A percentile compares a stretch with the other conserved stretches of the same genome.
Conservation (phyloP, 1,140 invertebrate species). For the Drosophila arawakana region DNA sequence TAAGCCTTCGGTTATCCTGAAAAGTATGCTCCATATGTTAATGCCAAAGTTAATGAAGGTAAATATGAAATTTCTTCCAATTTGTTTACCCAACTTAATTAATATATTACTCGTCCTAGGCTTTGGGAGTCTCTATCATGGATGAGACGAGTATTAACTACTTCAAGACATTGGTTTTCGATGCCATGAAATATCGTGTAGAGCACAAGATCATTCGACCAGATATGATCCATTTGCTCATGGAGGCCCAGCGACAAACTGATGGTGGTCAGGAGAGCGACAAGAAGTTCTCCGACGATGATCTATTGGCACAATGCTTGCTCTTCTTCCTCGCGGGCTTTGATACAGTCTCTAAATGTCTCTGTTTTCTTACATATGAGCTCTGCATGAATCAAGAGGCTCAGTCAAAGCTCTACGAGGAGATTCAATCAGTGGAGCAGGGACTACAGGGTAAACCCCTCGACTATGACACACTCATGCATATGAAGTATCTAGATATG, state of each 20-base stretch:
- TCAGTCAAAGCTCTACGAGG: constrained; percentile 86
- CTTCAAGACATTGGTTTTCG: constrained; percentile 72
- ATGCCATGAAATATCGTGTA: constrained; percentile 76
- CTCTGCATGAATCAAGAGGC: constrained; percentile 86
- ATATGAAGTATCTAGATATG: constrained; percentile 88
- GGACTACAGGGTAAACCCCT: constrained; percentile 82
- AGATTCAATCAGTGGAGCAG: constrained; percentile 85
- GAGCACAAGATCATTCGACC: constrained; percentile 78
- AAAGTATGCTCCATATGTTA: constrained; percentile 51
- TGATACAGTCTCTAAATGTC: constrained; percentile 86
- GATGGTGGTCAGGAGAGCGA: not conserved
- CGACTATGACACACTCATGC: constrained; percentile 85
- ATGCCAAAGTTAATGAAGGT: constrained; percentile 71
- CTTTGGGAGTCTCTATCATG: constrained; percentile 57
- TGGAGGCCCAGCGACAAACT: constrained; percentile 75
- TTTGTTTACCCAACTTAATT: not conserved
- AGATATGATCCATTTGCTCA: constrained; percentile 85
- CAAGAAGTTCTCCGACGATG: constrained; percentile 61
- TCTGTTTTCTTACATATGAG: constrained; percentile 85
- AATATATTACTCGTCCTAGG: constrained; percentile 1
- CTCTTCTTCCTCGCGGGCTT: constrained; percentile 86
- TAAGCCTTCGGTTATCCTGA: constrained; percentile 32
- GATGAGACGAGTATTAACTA: constrained; percentile 54
- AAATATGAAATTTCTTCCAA: not conserved
- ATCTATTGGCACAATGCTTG: constrained; percentile 82